Base-by-base conservation (phyloP, 2,888 invertebrate genomes). In the Drosophila subquinaria region DNA sequence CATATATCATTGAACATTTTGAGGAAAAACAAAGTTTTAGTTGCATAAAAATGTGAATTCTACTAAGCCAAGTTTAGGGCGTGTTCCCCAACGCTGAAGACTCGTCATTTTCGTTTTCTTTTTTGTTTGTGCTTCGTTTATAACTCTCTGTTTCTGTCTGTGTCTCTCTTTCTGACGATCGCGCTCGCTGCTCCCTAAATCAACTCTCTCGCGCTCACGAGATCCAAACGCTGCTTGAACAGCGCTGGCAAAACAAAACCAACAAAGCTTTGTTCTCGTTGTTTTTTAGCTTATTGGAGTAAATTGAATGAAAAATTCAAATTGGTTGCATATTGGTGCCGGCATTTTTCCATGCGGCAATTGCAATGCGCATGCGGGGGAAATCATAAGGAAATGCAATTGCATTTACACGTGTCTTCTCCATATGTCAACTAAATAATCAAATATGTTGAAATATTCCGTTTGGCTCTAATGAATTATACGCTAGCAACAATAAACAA, bases 231-330 rank as follows among this genome's bases (percentile, higher is more conserved):
- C 80, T 88, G 89, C 80, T 82, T 89, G 88, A 87, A 89, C 56
- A 67, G 66, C 68, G 76, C 59, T 79, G 77, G 60, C 90, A 90
- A 89, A 90, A 90, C 90, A 90, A 86, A 90, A 84, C 70, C 61
- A 63, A 66, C 56, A 72, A 83, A 48, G 78, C 82, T 85, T 63
- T 53, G 33, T 56, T 42, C 53, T 76, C 61, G 40, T 42, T 70
- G 35, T 10, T 43, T 42, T 36, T 40, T 8, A 55, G 36, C 35
- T 51, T 57, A 56, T 45, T 74, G 56, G 42, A 51, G 35, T 35
- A 11, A 30, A 51, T 20, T 50, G 15, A 15, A 35, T 35, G 33
- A 11, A 33, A 43, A 61, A 55, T 30, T 73, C 23, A 27, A 60
- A 67, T 67, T 63, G 45, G 52, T n/a, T 56, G 43, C 36, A 40